Conservation (phyloP, 2,888 invertebrate species). For the Argyra leucocephala region DNA sequence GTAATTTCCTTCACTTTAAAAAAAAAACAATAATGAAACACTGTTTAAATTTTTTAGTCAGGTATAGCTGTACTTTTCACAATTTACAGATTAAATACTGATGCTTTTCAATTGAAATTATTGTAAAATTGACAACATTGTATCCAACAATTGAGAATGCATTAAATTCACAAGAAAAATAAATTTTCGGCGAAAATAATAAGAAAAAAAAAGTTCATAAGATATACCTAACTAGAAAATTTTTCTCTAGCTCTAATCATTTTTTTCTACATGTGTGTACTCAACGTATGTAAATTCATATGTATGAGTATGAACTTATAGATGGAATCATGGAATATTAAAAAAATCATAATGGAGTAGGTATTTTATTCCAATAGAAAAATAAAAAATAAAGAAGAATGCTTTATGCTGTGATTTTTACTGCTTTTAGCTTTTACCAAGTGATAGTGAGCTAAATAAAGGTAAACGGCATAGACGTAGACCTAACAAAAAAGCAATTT, state of each 20-base stretch:
- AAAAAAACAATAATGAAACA: too few relatives aligned
- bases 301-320: background rate
- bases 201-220: background rate
- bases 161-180: background rate
- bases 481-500: background rate
- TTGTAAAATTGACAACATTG: background rate
- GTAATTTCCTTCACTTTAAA: too few relatives aligned
- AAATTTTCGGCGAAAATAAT: background rate
- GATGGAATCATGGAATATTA: background rate
- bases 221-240: background rate
- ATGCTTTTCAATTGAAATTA: too few relatives aligned
- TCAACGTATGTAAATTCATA: too few relatives aligned
- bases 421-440: background rate
- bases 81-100: too few relatives aligned
- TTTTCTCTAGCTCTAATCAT: background rate
- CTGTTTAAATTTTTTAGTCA: too few relatives aligned
- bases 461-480: slow-evolving; percentile 12
- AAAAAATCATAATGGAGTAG: background rate
- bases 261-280: too few relatives aligned
- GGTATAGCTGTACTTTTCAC: too few relatives aligned
- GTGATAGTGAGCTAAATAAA: background rate
- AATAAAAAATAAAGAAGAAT: background rate
- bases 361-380: background rate
- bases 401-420: background rate
- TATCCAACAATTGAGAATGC: background rate